Evolutionary conservation across 2,113 vertebrate species (phyloP), one percentile per base, ranked within the genome.

Genomic region (Antennarius striatus): DNA sequence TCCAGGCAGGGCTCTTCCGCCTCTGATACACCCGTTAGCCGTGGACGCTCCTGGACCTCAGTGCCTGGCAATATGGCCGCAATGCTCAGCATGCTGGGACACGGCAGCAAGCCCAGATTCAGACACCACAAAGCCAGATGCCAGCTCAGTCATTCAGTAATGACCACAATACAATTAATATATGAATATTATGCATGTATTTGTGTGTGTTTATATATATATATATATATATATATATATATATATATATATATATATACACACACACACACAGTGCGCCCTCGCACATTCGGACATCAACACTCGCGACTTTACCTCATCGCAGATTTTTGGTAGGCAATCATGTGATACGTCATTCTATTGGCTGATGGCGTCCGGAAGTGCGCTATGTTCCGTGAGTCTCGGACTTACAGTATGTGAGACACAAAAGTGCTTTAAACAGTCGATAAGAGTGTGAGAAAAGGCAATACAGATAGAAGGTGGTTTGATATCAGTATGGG

Each of bases 1-100:
- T 82, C 78, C 67, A 89, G 61, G 83, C 84, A 67, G 76, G 89
- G 77, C 66, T 79, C 89, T 91, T 90, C 91, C 88, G 85, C 82
- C 76, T 82, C 51, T 39, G 30, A 74, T 83, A 73, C 68, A 56
- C 42, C 65, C 63, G 30, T 74, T 72, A 63, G 71, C 80, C 75
- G 70, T 48, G 80, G 80, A 80, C 49, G 48, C 63, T 70, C 68
- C 73, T 40, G 4, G 82, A 70, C 80, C 83, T 78, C 75, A 28
- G 67, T 74, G 73, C 74, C 8, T 43, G 71, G 77, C 88, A 91
- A 90, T 91, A 92, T 91, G 89, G 91, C 82, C 51, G 50, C 60
- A 14, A 82, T 56, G 81, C 76, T 82, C 69, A 76, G 84, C 85
- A 84, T 78, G 81, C 87, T 89, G 84, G 81, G 89, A 78, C 61